Conservation (phyloP, 2,797 vertebrate species). For the Silurus aristotelis region DNA sequence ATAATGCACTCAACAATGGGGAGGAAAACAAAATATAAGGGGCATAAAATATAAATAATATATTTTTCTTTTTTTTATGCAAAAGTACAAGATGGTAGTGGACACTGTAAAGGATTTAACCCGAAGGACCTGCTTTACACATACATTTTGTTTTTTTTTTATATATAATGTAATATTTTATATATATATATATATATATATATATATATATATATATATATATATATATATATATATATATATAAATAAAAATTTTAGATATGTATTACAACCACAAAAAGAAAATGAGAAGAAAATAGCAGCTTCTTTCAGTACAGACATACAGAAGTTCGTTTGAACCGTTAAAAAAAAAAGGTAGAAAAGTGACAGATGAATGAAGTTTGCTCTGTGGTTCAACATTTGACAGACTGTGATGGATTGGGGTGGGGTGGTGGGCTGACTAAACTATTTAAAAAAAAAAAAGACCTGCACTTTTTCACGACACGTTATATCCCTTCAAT, state of each 20-base stretch:
- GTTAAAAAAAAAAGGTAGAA: conserved; percentile 90
- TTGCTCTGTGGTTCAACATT: conserved; percentile 83
- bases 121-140: conserved; percentile 80
- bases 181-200: no score
- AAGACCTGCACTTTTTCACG: conserved; percentile 38
- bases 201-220: conserved; percentile 41
- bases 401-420: conserved; percentile 74
- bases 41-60: conserved; percentile 58
- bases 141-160: conserved; percentile 52
- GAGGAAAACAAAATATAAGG: conserved; percentile 64
- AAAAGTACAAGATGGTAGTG: conserved; percentile 75
- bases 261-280: conserved; percentile 97
- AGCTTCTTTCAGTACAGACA: conserved; percentile 98
- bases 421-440: conserved; percentile 58
- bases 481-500: background rate
- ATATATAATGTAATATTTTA: conserved; percentile 80
- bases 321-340: conserved; percentile 90
- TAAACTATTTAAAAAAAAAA: conserved; percentile 61
- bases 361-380: conserved; percentile 87
- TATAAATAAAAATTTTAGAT: conserved; percentile 63
- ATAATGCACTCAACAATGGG: background rate
- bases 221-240: no score
- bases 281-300: conserved; percentile 92
- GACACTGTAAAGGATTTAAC: conserved; percentile 81
- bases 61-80: conserved; percentile 21